phyloP scores from a whole-genome alignment of 2,113 vertebrate genomes.

The Felis catus region DNA sequence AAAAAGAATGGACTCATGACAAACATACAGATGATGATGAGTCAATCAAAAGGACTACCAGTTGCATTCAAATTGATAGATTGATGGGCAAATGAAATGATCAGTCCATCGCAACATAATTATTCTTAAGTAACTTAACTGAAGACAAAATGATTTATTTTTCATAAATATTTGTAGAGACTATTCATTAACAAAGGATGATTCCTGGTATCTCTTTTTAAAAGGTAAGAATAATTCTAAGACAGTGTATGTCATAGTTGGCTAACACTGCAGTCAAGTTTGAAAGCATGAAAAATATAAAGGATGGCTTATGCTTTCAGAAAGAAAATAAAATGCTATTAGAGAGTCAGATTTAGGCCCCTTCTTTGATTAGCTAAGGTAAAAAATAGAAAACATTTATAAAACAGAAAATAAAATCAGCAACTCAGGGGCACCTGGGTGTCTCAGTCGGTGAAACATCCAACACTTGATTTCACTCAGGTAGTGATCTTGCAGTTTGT shows the following conservation, averaged over 20 bases:
- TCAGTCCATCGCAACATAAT: background rate
- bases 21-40: background rate
- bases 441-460: too few species aligned
- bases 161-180: background rate
- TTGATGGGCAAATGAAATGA: background rate
- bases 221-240: background rate
- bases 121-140: background rate
- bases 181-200: background rate
- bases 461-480: too few species aligned
- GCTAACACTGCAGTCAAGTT: background rate
- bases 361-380: background rate
- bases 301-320: background rate
- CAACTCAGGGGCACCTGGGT: background rate
- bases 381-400: background rate
- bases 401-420: background rate
- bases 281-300: slow-evolving; percentile 25
- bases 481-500: too few species aligned
- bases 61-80: background rate
- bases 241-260: background rate
- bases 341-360: background rate
- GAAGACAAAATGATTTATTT: background rate
- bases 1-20: background rate
- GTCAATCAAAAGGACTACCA: background rate
- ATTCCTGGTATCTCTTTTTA: background rate
- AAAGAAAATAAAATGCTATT: background rate